Percentiles rank a stretch among this genome's conserved stretches.
Evolutionary conservation across 2,797 vertebrate species (phyloP).

Genomic region (Manis javanica): DNA sequence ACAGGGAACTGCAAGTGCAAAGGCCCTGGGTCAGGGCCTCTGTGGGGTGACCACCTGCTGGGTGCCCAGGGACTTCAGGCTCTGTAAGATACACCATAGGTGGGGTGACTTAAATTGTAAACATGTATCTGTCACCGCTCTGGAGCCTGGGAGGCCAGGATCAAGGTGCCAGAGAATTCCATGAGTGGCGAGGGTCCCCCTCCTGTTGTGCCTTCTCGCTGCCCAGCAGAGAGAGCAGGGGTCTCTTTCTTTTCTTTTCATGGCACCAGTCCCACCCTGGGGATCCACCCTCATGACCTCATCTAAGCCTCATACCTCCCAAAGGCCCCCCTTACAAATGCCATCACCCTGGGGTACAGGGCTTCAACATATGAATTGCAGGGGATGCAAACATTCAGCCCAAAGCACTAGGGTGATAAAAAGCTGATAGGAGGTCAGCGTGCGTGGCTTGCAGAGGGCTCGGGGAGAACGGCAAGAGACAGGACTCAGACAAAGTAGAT

Average conservation of each 20-base stretch:
- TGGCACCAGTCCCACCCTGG: background rate
- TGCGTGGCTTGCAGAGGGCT: background rate
- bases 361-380: too few species aligned
- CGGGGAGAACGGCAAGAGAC: background rate
- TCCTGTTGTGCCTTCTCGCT: background rate
- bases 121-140: background rate
- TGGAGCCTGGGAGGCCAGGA: background rate
- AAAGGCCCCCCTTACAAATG: background rate
- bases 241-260: background rate
- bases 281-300: background rate
- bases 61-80: background rate
- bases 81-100: background rate
- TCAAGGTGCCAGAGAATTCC: background rate
- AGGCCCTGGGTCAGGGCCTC: background rate
- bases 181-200: too few species aligned
- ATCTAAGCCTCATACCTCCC: background rate
- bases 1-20: background rate
- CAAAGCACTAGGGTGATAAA: accelerated
- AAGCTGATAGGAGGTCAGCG: accelerated
- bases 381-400: background rate
- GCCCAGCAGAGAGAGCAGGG: background rate
- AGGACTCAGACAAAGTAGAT: background rate
- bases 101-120: background rate
- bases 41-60: background rate
- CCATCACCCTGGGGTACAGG: background rate